A percentile compares a stretch with the other conserved stretches of the same genome.
Evolutionary conservation across 2,113 vertebrate species (phyloP).

Genomic region (Scartelaos histophorus): DNA sequence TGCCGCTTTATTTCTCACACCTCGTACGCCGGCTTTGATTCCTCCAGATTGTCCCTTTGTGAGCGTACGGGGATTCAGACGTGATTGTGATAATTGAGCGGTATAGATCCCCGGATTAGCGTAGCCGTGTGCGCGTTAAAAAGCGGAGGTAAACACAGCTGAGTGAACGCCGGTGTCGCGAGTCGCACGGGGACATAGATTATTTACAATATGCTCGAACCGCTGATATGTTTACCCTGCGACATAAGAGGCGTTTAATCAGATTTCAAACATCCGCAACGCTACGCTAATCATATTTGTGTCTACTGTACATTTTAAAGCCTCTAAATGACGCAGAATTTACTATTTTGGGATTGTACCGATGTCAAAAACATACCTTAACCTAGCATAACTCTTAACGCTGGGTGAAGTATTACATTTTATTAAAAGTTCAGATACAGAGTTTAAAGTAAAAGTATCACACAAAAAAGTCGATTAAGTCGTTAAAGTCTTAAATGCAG

Average conservation of each 20-base stretch:
- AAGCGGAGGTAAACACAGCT: constrained; percentile 61
- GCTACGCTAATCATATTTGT: too few species aligned
- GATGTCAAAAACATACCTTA: too few species aligned
- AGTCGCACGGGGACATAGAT: background rate
- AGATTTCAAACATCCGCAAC: background rate
- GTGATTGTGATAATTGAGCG: constrained; percentile 49
- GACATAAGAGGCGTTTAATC: constrained; percentile 26
- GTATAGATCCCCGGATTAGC: constrained; percentile 51
- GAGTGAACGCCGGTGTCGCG: constrained; percentile 33
- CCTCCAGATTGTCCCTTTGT: background rate
- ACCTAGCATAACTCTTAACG: too few species aligned
- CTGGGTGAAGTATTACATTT: too few species aligned
- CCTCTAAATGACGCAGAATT: too few species aligned
- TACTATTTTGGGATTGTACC: too few species aligned
- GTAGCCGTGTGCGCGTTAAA: constrained; percentile 23
- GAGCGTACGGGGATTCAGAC: constrained; percentile 20
- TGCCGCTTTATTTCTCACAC: background rate
- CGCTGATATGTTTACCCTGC: background rate
- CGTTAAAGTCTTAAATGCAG: too few species aligned
- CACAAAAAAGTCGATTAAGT: too few species aligned
- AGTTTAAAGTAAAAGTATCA: too few species aligned
- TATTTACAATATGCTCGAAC: background rate
- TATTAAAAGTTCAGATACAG: too few species aligned
- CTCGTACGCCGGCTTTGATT: background rate
- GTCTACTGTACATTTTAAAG: too few species aligned